Conservation (phyloP, 2,113 vertebrate species). For the Geococcyx californianus region DNA sequence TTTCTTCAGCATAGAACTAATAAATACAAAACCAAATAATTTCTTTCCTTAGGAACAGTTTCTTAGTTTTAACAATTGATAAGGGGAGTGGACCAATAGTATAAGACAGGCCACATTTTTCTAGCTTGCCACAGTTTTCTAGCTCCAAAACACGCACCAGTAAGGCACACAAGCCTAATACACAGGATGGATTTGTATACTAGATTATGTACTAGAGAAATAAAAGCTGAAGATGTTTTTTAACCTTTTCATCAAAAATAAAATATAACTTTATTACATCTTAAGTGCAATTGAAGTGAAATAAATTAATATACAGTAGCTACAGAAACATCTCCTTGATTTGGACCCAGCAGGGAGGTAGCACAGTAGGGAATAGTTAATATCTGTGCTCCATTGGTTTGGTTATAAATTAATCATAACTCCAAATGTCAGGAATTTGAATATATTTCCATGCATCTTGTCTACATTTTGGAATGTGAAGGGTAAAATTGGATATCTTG, state of each 20-base stretch:
- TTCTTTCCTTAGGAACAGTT: not conserved
- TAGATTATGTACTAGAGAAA: not conserved
- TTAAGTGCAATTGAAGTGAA: not conserved
- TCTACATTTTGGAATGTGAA: not conserved
- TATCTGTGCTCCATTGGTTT: not conserved
- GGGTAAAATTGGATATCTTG: not conserved
- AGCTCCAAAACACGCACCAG: not conserved
- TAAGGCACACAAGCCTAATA: not conserved
- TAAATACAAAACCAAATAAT: not conserved
- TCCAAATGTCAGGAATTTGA: not conserved
- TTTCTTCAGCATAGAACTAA: not conserved
- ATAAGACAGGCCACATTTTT: not conserved
- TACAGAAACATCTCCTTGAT: not conserved
- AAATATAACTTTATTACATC: not conserved
- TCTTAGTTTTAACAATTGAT: not conserved
- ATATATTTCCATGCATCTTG: not conserved
- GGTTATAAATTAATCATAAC: not conserved
- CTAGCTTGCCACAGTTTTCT: not conserved
- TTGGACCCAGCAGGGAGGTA: not conserved
- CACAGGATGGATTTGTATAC: not conserved
- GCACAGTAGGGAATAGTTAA: not conserved
- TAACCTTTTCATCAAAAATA: not conserved
- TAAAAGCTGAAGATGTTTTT: not conserved
- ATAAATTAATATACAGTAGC: not conserved
- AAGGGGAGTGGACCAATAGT: not conserved